These are phyloP conservation scores for Callocephalon fimbriatum DNA, from an alignment of 2,113 vertebrate species.

Conservation along the genomic window DNA sequence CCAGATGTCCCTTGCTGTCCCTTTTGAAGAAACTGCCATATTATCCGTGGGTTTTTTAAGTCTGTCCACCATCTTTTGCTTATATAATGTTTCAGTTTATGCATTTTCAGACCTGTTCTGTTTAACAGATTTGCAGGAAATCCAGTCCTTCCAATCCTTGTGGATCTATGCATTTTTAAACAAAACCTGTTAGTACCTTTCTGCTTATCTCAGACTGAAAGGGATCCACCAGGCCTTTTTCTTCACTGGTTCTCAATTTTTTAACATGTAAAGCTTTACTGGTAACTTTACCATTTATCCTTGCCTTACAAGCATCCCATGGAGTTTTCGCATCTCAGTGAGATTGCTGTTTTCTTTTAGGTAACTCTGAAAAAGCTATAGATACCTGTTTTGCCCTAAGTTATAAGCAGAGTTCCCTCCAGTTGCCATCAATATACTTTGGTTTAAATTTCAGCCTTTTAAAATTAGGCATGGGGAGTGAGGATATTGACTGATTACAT, in stretches of 20 bases:
- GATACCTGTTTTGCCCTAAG: background rate
- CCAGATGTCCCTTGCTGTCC: background rate
- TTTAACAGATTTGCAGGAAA: constrained; percentile 4
- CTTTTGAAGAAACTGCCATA: background rate
- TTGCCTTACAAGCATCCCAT: background rate
- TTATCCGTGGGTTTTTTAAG: rapidly evolving
- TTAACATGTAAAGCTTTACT: background rate
- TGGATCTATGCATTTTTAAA: background rate
- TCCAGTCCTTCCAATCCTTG: background rate
- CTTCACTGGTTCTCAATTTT: background rate
- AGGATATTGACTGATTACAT: background rate
- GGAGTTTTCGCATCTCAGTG: background rate
- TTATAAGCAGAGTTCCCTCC: background rate
- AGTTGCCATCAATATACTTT: background rate
- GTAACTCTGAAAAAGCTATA: background rate
- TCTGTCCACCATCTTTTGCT: background rate
- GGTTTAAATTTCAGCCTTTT: background rate
- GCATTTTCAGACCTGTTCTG: background rate
- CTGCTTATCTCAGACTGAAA: background rate
- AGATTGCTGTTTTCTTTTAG: background rate
- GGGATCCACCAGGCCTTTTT: background rate
- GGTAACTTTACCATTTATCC: background rate
- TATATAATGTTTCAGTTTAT: background rate
- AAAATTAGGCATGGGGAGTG: background rate
- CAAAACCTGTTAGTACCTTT: background rate